Evolutionary conservation across 2,113 vertebrate genomes (phyloP).

Genomic region (Petaurus breviceps): DNA sequence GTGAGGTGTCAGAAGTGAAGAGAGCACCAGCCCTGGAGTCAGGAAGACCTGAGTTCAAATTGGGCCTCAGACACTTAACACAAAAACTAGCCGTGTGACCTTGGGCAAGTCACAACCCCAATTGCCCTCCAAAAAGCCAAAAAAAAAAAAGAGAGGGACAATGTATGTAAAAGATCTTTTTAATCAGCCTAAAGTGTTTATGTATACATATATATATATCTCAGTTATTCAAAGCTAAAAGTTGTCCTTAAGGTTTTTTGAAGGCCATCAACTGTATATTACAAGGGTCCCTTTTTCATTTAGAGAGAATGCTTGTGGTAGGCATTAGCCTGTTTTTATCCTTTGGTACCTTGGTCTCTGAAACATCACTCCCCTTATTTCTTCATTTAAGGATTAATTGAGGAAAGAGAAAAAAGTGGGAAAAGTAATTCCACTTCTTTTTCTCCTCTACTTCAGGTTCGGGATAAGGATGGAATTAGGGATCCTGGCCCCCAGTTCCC

Average conservation of each 20-base stretch:
- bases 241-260: not conserved
- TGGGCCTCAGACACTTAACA: too few species aligned
- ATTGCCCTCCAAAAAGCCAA: too few species aligned
- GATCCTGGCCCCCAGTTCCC: not conserved
- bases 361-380: not conserved
- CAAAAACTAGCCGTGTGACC: too few species aligned
- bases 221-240: not conserved
- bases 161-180: not conserved
- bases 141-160: too few species aligned
- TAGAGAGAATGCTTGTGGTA: not conserved
- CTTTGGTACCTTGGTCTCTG: not conserved
- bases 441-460: not conserved
- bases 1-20: too few species aligned
- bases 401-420: not conserved
- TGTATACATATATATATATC: too few species aligned
- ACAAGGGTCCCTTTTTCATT: not conserved
- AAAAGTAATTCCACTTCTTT: not conserved
- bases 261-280: not conserved
- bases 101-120: too few species aligned
- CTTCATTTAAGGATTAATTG: not conserved
- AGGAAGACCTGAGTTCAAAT: too few species aligned
- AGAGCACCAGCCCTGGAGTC: too few species aligned
- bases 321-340: not conserved
- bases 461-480: not conserved
- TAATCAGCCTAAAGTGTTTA: not conserved